Conservation (phyloP, 2,888 invertebrate species). For the Thumatha senex region DNA sequence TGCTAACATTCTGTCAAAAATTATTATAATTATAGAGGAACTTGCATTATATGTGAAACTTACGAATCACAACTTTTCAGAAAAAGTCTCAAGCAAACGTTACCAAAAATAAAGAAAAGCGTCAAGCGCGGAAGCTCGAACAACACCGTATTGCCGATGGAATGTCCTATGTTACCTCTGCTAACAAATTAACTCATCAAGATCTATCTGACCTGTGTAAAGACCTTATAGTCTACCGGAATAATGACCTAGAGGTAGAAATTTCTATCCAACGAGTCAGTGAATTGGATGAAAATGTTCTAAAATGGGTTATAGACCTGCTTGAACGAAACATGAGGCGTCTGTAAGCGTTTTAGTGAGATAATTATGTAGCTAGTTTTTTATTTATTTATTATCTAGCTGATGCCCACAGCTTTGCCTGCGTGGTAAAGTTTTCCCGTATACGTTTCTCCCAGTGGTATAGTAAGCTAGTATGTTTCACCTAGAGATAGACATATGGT, state of each 20-base stretch:
- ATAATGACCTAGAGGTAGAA: constrained; percentile 83
- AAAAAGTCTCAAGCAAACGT: constrained; percentile 69
- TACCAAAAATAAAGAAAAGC: constrained; percentile 85
- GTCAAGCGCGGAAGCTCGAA: constrained; percentile 84
- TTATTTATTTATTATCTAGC: neutral
- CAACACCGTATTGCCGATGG: constrained; percentile 84
- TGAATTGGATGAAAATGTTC: constrained; percentile 80
- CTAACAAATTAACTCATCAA: constrained; percentile 73
- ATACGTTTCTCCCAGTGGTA: too few species aligned
- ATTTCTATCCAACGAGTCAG: constrained; percentile 84
- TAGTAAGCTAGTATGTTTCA: too few species aligned
- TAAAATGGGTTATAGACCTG: constrained; percentile 89
- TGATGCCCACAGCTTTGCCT: too few species aligned
- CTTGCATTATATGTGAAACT: too few species aligned
- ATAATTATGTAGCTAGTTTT: neutral
- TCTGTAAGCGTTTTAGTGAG: constrained; percentile 80
- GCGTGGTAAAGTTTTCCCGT: too few species aligned
- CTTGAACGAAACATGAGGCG: constrained; percentile 91
- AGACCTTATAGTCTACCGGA: constrained; percentile 84
- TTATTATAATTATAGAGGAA: too few species aligned
- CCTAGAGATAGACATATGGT: too few species aligned
- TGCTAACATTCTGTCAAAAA: too few species aligned
- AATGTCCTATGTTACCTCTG: constrained; percentile 83
- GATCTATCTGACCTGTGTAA: constrained; percentile 85
- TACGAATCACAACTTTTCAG: constrained; percentile 49